Base-by-base conservation (phyloP, 2,797 vertebrate genomes). In the Hydrolagus colliei region DNA sequence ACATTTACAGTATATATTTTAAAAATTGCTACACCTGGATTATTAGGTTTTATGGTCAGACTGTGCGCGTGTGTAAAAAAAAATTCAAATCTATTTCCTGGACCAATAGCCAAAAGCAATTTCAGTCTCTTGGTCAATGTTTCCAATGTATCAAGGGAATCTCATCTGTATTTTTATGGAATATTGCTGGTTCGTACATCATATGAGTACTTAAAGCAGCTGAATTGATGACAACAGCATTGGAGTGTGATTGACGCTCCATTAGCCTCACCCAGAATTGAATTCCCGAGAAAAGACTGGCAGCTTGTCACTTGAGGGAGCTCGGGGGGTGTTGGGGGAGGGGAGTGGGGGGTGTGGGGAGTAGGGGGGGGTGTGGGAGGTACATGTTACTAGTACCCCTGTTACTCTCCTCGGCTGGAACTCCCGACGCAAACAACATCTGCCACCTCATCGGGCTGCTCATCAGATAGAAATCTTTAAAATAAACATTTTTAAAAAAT, bases 401-500 rank as follows among this genome's bases (percentile, higher is more conserved):
- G 14, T 82, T 65, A 20, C 68, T 65, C 32, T 84, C 20, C 18
- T 41, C 22, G 27, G 41, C 62, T 13, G 65, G 22, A 67, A 13
- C 63, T 68, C 63, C 61, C 6, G 52, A 59, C 2, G 12, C 35
- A 32, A 82, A 82, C 9, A 1, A 77, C 14, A 59, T 10, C 35
- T 18, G 41, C 9, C 27, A 67, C 0, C 14, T 84, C 65, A 35
- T 59, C 1, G 5, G n/a, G n/a, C n/a, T n/a, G 13, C 20, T 63
- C 59, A 27, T 27, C 22, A 27, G 61, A 65, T 14, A 65, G n/a
- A 27, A 4, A 65, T 79, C n/a, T 77, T 77, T 20, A 61, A 77
- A 77, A 77, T n/a, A 77, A 74, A 77, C 41, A 77, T 77, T n/a
- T 76, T 59, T 61, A 10, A 77, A 74, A 77, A 16, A 77, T 77